Evolutionary conservation across 2,113 vertebrate genomes (phyloP), one percentile per base, ranked within the genome.

Genomic region (Malurus alboscapulatus): DNA sequence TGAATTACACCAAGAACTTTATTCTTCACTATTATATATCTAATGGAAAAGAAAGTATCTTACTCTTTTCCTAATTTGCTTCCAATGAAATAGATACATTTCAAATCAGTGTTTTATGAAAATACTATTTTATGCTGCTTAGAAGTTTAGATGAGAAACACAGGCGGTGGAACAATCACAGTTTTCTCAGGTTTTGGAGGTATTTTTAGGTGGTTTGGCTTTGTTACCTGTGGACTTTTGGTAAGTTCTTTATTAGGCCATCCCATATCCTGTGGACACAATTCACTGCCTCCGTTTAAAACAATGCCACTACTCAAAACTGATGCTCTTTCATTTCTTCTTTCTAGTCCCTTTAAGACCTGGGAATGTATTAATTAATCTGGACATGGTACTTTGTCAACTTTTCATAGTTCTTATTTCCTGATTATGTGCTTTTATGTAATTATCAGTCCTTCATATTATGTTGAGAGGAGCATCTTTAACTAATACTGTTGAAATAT

Each of bases 341-440:
- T 87, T 22, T 5, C 8, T 90, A 42, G 57, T 88, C 78, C 24
- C 17, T 65, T 81, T 86, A 92, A 50, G 71, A 92, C 93, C 36
- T 53, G 59, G 40, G 51, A 79, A 62, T 50, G 40, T 92, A 19
- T 48, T 48, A 88, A 91, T 90, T 94, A 71, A 94, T 92, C 55
- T 55, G 54, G 12, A 7, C 20, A 76, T 87, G 57, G 34, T 86
- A 77, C 44, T 95, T 95, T 84, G 50, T 91, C 87, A 93, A 14
- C 13, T 95, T 96, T 83, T 94, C 40, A n/a, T 81, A 87, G 29
- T 79, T 96, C 55, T 93, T 44, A 85, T 96, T 96, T 72, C 81
- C 76, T 92, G 73, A 91, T 95, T 87, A 94, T 96, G 34, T 94
- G 51, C 66, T 93, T 11, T 44, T 61, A 16, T 93, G 44, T 58